phyloP scores from a whole-genome alignment of 2,888 invertebrate species.

The Neoaliturus tenellus region DNA sequence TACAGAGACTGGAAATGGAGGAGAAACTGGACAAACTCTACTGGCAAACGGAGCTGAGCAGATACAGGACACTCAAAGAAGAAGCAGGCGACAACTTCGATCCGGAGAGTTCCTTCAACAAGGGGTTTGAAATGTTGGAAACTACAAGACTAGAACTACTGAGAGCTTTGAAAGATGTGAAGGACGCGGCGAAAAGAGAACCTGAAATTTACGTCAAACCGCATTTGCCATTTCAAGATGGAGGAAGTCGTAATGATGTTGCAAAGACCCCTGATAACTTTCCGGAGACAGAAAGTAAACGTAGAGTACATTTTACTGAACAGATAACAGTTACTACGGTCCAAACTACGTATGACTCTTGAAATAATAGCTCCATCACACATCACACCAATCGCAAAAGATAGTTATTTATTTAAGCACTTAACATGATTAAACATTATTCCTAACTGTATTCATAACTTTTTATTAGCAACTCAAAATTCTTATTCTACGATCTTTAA shows the following conservation, averaged over 20 bases:
- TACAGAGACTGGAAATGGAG: not conserved
- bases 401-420: too few relatives aligned
- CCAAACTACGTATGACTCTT: not conserved
- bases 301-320: not conserved
- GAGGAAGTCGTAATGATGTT: not conserved
- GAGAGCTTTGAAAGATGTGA: not conserved
- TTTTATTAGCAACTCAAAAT: too few relatives aligned
- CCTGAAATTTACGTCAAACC: not conserved
- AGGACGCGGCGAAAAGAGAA: not conserved
- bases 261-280: not conserved
- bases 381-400: too few relatives aligned
- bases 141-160: not conserved
- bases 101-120: not conserved
- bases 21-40: conserved; percentile 19
- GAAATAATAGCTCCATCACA: not conserved
- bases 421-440: too few relatives aligned
- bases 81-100: not conserved
- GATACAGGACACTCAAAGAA: not conserved
- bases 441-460: too few relatives aligned
- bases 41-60: conserved; percentile 13
- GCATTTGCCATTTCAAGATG: not conserved
- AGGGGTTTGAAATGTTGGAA: not conserved
- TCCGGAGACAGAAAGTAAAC: not conserved
- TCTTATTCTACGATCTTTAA: too few relatives aligned
- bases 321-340: not conserved